A percentile compares a stretch with the other conserved stretches of the same genome.
phyloP scores from a whole-genome alignment of 2,888 invertebrate species.

The Cotesia congregata region DNA sequence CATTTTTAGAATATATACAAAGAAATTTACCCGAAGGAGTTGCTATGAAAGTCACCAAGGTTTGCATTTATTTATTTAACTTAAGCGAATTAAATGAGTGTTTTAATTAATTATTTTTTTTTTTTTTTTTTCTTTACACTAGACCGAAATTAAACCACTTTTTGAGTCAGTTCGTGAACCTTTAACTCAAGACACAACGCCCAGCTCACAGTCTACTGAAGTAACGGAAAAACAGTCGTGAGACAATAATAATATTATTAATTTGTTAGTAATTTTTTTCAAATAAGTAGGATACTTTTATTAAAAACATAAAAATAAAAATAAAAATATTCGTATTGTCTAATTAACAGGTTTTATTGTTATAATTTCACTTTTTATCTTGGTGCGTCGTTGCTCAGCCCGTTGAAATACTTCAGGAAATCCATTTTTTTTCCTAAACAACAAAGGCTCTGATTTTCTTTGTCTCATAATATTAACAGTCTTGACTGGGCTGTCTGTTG shows the following conservation, averaged over 20 bases:
- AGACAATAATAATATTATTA: slow-evolving; percentile 19
- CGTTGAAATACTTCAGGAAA: slow-evolving; percentile 54
- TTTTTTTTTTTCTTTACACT: no score
- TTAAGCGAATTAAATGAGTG: neutral
- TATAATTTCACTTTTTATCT: slow-evolving; percentile 50
- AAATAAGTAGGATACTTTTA: slow-evolving; percentile 34
- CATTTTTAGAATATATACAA: slow-evolving; percentile 95
- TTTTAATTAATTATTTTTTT: slow-evolving; percentile 11
- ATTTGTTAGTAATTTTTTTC: slow-evolving; percentile 38
- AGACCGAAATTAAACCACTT: slow-evolving; percentile 43
- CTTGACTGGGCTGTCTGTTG: slow-evolving; percentile 57
- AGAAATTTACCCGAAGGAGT: slow-evolving; percentile 98
- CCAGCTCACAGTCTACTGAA: neutral
- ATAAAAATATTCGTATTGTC: neutral
- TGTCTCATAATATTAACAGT: slow-evolving; percentile 57
- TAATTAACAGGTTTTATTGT: slow-evolving; percentile 53
- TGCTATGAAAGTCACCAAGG: slow-evolving; percentile 90
- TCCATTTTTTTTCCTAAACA: slow-evolving; percentile 56
- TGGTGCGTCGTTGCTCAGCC: slow-evolving; percentile 37
- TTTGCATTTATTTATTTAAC: slow-evolving; percentile 59
- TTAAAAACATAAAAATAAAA: slow-evolving; percentile 5
- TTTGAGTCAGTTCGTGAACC: slow-evolving; percentile 51
- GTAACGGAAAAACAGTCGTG: neutral
- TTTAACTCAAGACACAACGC: neutral
- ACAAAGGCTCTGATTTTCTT: slow-evolving; percentile 51